Conservation (phyloP, 2,797 vertebrate species). For the Nannoperca australis region DNA sequence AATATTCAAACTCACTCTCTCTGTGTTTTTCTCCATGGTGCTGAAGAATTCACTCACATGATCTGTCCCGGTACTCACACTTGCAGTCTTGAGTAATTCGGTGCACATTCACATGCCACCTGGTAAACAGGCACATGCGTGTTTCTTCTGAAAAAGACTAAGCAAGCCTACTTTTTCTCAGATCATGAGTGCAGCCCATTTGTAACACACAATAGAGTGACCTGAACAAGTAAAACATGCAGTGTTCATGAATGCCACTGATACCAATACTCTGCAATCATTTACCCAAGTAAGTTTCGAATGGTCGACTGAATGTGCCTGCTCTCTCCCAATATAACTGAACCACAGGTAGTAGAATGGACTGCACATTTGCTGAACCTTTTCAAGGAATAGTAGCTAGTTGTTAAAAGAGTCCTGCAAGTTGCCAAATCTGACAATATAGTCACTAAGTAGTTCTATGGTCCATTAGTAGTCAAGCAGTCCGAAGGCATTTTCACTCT, state of each 20-base stretch:
- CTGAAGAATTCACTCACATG: constrained; percentile 29
- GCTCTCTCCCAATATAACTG: background rate
- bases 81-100: constrained; percentile 15
- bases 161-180: background rate
- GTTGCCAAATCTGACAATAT: background rate
- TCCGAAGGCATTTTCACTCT: background rate
- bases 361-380: background rate
- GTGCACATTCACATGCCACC: constrained; percentile 21
- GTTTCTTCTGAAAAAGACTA: background rate
- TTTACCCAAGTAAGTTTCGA: background rate
- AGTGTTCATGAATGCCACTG: background rate
- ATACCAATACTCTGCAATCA: background rate
- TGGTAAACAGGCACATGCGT: background rate
- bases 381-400: background rate
- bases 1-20: constrained; percentile 48
- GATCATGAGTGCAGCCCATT: background rate
- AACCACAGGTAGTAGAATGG: background rate
- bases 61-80: constrained; percentile 18
- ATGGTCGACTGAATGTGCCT: background rate
- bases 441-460: background rate
- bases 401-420: background rate
- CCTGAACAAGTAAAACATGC: background rate
- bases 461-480: background rate
- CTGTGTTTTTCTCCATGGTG: constrained; percentile 2
- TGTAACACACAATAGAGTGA: background rate